These are phyloP conservation scores for Cheilosia vernalis DNA, from an alignment of 2,888 invertebrate genomes.

Conservation along the genomic window DNA sequence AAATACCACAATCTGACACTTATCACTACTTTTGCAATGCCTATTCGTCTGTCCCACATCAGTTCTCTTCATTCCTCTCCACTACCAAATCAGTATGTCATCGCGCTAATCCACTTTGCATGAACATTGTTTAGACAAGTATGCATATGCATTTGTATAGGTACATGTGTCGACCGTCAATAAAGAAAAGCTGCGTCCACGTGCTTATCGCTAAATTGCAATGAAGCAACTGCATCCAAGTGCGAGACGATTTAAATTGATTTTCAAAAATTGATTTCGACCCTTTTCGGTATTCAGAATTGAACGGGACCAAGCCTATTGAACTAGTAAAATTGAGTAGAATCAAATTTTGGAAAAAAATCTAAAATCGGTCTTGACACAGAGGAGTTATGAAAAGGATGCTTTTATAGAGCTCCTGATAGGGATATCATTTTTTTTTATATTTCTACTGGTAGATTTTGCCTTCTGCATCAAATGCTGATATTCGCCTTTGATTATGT, in stretches of 20 bases:
- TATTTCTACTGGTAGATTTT: neutral
- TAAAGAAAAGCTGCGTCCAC: slow-evolving; percentile 35
- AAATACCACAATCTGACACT: neutral
- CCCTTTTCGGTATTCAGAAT: slow-evolving; percentile 62
- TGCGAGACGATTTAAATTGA: slow-evolving; percentile 79
- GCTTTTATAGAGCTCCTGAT: slow-evolving; percentile 15
- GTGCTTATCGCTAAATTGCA: slow-evolving; percentile 43
- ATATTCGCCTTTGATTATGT: neutral
- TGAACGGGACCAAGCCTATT: neutral
- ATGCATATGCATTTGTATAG: too few species aligned
- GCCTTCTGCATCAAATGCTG: neutral
- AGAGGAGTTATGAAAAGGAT: slow-evolving; percentile 34
- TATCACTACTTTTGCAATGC: neutral
- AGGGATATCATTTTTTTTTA: neutral
- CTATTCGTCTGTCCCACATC: neutral
- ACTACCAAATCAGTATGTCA: slow-evolving; percentile 6
- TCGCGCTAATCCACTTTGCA: neutral
- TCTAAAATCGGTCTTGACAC: slow-evolving; percentile 22
- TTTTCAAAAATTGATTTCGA: slow-evolving; percentile 80
- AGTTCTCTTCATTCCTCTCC: neutral
- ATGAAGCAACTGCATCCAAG: slow-evolving; percentile 20
- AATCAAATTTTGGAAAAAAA: slow-evolving; percentile 53
- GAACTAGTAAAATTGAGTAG: slow-evolving; percentile 35
- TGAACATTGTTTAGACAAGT: neutral
- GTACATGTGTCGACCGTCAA: neutral